phyloP scores from a whole-genome alignment of 2,797 vertebrate genomes.

The Propithecus perrieri region DNA sequence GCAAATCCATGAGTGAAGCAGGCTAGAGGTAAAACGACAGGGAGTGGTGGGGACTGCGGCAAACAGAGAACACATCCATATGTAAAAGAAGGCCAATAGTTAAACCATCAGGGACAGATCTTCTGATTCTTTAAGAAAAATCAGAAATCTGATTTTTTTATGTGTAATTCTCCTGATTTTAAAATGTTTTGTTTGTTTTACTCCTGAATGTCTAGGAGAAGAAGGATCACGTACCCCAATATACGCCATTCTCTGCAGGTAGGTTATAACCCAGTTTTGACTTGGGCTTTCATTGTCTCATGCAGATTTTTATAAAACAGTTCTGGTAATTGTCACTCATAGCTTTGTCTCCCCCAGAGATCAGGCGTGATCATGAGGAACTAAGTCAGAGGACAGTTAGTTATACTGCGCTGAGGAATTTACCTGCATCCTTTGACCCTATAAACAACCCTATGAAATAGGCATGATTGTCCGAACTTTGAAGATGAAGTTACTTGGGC shows the following conservation, averaged over 20 bases:
- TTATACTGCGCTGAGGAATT: background rate
- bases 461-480: background rate
- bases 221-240: background rate
- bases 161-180: background rate
- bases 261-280: background rate
- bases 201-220: background rate
- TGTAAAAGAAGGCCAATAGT: background rate
- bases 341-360: background rate
- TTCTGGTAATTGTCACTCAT: background rate
- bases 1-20: background rate
- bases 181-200: background rate
- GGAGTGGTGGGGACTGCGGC: background rate
- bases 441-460: background rate
- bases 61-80: background rate
- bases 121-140: conserved; percentile 26
- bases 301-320: conserved; percentile 2
- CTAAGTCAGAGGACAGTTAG: background rate
- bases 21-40: background rate
- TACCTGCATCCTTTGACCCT: background rate
- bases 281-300: background rate
- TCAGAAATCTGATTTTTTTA: background rate
- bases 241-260: background rate
- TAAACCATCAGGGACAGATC: background rate
- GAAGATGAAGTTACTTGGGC: background rate
- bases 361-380: background rate